Percentiles rank a stretch among this genome's conserved stretches.
phyloP scores from a whole-genome alignment of 1,140 invertebrate species.

The Ceratoteleas bidentatus region DNA sequence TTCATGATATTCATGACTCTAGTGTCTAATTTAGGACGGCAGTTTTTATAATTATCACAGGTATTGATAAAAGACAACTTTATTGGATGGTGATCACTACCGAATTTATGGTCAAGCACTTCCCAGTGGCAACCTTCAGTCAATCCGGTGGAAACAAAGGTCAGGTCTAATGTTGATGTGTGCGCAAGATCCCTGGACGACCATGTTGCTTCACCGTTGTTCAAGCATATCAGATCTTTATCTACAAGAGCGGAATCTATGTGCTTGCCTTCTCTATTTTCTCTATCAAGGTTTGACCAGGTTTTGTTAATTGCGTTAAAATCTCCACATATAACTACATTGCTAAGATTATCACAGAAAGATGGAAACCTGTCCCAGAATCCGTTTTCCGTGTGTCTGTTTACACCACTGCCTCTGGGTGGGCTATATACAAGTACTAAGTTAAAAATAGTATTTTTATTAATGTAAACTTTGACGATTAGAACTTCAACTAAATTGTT shows the following conservation, averaged over 20 bases:
- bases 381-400: no score
- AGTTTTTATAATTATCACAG: slow-evolving; percentile 15
- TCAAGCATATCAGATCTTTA: not conserved
- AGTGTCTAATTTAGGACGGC: slow-evolving; percentile 18
- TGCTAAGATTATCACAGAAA: not conserved
- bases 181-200: not conserved
- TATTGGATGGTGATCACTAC: slow-evolving; percentile 6
- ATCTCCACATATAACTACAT: not conserved
- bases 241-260: not conserved
- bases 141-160: not conserved
- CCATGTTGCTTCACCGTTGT: not conserved
- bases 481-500: slow-evolving; percentile 4
- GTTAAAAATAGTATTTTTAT: not conserved
- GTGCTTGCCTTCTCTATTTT: not conserved
- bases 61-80: slow-evolving; percentile 11
- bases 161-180: slow-evolving; percentile 1
- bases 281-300: not conserved
- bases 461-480: not conserved
- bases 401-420: not conserved
- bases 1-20: slow-evolving; percentile 14
- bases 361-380: no score
- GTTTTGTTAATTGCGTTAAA: not conserved
- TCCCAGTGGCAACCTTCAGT: not conserved
- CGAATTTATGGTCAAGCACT: slow-evolving; percentile 10
- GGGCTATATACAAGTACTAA: slow-evolving; percentile 10